These are phyloP conservation scores for Tetramorium alpestre DNA, from an alignment of 1,140 invertebrate species.

Conservation along the genomic window DNA sequence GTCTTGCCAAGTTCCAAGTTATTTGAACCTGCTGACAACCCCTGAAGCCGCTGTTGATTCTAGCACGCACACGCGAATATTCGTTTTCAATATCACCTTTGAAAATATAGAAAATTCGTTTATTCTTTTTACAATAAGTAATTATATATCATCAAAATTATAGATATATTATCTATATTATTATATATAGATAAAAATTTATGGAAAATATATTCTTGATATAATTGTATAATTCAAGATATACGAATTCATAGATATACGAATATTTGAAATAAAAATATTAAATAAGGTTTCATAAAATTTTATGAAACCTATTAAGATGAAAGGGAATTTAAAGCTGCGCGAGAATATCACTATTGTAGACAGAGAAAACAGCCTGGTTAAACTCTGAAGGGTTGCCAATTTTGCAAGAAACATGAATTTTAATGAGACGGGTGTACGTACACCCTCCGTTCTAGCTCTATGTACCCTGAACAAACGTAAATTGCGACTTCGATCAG, in stretches of 20 bases:
- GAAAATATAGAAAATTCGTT: neutral
- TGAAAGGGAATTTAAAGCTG: constrained; percentile 33
- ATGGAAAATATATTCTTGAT: neutral
- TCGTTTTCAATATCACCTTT: neutral
- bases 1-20: constrained; percentile 43
- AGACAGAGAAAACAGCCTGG: constrained; percentile 22
- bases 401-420: constrained; percentile 8
- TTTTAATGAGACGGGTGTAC: constrained; percentile 43
- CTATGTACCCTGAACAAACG: constrained; percentile 37
- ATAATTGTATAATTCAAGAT: neutral
- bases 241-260: neutral
- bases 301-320: neutral
- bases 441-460: constrained; percentile 36
- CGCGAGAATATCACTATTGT: neutral
- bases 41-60: constrained; percentile 8
- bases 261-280: neutral
- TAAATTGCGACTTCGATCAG: constrained; percentile 45
- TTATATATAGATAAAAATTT: neutral
- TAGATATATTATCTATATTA: neutral
- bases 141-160: neutral
- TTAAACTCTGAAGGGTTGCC: neutral
- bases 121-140: neutral
- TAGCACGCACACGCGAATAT: neutral
- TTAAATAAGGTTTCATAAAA: neutral
- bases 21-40: constrained; percentile 38